Evolutionary conservation across 1,140 invertebrate species (phyloP).

Genomic region (Eriocheir sinensis): DNA sequence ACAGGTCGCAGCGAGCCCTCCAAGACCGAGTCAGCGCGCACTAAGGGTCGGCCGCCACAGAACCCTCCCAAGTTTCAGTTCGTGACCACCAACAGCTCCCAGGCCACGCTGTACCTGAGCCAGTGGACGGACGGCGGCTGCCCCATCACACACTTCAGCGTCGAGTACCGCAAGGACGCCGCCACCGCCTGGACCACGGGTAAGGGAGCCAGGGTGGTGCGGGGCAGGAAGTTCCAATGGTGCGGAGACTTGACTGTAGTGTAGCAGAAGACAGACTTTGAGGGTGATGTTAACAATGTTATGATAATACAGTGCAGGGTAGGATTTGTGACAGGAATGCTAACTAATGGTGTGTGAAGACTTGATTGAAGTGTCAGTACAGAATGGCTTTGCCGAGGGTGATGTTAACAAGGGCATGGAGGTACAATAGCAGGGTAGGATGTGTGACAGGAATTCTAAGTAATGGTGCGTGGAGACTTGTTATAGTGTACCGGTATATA

Average conservation of each 20-base stretch:
- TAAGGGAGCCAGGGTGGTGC: background rate
- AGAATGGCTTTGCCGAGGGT: too few species aligned
- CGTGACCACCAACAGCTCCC: constrained; percentile 83
- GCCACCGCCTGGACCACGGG: constrained; percentile 62
- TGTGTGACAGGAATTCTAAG: too few species aligned
- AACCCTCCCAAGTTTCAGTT: constrained; percentile 86
- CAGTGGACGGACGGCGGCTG: constrained; percentile 91
- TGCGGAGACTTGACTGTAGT: background rate
- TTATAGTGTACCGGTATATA: too few species aligned
- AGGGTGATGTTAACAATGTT: background rate
- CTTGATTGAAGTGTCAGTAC: too few species aligned
- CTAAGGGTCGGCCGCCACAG: constrained; percentile 86
- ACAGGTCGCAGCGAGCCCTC: constrained; percentile 80
- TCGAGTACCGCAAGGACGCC: constrained; percentile 83
- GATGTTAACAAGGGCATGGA: too few species aligned
- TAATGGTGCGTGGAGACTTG: too few species aligned
- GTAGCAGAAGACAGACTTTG: background rate
- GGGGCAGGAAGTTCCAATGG: background rate
- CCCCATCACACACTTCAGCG: constrained; percentile 85
- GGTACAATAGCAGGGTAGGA: too few species aligned
- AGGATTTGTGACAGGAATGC: constrained; percentile 55
- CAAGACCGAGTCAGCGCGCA: constrained; percentile 91
- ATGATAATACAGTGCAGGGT: background rate
- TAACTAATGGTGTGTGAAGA: too few species aligned
- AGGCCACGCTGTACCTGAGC: constrained; percentile 86